A percentile compares a stretch with the other conserved stretches of the same genome.
Conservation (phyloP, 2,888 invertebrate species). For the Tenthredo mesomela region DNA sequence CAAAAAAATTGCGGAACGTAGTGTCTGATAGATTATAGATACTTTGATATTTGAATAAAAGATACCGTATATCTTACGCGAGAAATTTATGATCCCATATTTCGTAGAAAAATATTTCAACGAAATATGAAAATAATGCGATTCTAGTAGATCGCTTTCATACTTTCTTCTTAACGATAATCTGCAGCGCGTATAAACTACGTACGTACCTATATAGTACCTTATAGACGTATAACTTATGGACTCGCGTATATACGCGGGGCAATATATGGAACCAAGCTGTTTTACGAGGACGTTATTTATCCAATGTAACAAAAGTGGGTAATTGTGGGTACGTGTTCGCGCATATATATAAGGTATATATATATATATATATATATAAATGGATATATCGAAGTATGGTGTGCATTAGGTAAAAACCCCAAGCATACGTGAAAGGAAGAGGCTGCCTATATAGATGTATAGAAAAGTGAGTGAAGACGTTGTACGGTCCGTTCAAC, state of each 20-base stretch:
- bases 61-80: neutral
- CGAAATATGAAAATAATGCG: neutral
- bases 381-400: neutral
- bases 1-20: neutral
- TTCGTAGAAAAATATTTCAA: neutral
- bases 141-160: neutral
- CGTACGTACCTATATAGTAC: neutral
- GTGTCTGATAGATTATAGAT: neutral
- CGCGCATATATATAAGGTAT: neutral
- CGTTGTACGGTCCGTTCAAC: neutral
- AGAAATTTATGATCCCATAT: neutral
- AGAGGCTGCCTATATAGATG: neutral
- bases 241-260: constrained; percentile 1
- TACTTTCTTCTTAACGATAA: neutral
- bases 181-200: neutral
- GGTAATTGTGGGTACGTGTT: constrained; percentile 35
- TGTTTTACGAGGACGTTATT: constrained; percentile 50
- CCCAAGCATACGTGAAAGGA: neutral
- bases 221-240: neutral
- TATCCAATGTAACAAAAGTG: constrained; percentile 43
- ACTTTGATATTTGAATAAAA: neutral
- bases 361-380: neutral
- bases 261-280: constrained; percentile 46
- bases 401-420: neutral
- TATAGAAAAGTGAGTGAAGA: constrained; percentile 39